Evolutionary conservation across 1,140 invertebrate genomes (phyloP).

Genomic region (Atta texana): DNA sequence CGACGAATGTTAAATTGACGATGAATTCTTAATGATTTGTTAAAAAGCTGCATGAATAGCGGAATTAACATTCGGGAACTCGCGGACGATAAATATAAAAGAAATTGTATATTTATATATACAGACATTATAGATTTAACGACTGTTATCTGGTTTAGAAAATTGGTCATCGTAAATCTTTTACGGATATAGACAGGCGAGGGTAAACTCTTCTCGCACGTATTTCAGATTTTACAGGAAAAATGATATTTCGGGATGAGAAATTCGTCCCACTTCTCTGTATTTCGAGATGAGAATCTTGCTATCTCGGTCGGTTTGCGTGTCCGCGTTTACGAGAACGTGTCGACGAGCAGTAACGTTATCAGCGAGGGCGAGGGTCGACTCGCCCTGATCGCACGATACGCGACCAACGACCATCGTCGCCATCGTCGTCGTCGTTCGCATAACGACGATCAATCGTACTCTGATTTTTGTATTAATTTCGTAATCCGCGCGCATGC

Average conservation of each 20-base stretch:
- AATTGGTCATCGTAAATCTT: constrained; percentile 53
- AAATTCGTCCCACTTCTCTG: constrained; percentile 5
- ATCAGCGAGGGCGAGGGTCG: constrained; percentile 32
- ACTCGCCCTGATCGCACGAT: constrained; percentile 49
- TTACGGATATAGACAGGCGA: constrained; percentile 27
- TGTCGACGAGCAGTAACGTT: constrained; percentile 42
- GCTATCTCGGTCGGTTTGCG: constrained; percentile 32
- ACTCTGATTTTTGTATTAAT: constrained; percentile 66
- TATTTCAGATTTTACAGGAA: constrained; percentile 1
- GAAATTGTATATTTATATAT: constrained; percentile 13
- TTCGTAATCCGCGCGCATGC: constrained; percentile 57
- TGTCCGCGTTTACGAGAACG: constrained; percentile 45
- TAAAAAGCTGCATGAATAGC: constrained; percentile 33
- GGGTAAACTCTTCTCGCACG: background rate
- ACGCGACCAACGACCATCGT: constrained; percentile 3
- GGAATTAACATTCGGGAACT: constrained; percentile 17
- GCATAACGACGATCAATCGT: constrained; percentile 55
- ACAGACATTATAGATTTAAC: constrained; percentile 27
- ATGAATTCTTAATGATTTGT: constrained; percentile 35
- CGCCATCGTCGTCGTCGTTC: constrained; percentile 8
- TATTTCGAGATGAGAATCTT: constrained; percentile 11
- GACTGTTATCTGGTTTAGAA: constrained; percentile 38
- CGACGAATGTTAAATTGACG: constrained; percentile 46
- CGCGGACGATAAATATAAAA: constrained; percentile 31
- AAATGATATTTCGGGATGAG: constrained; percentile 28